These are phyloP conservation scores for Buteo buteo DNA, from an alignment of 2,113 vertebrate genomes.

Conservation along the genomic window DNA sequence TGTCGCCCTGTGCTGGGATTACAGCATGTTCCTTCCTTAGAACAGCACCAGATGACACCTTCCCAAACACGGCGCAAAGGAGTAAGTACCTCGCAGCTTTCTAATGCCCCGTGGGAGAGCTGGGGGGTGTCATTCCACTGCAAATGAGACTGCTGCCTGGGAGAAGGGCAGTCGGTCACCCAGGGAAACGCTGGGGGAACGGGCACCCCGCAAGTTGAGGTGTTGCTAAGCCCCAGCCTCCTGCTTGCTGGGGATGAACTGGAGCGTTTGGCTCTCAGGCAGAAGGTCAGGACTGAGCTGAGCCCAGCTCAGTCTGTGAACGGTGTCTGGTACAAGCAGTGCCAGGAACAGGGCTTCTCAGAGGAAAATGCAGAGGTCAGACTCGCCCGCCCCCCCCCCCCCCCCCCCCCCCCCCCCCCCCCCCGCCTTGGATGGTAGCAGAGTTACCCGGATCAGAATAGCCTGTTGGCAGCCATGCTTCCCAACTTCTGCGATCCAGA, in stretches of 20 bases:
- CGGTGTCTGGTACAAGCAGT: background rate
- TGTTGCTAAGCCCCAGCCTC: background rate
- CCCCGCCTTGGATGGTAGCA: background rate
- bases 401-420: no score
- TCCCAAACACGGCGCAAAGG: background rate
- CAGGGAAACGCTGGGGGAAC: background rate
- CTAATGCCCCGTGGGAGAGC: background rate
- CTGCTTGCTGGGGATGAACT: background rate
- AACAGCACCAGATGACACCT: background rate
- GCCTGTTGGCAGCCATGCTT: background rate
- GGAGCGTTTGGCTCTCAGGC: background rate
- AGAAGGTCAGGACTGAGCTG: background rate
- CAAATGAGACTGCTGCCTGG: no score
- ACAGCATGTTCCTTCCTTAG: background rate
- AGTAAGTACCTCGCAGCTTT: background rate
- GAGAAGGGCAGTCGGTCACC: background rate
- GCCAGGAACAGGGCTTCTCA: background rate
- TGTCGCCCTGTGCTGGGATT: background rate
- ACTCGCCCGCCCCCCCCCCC: no score
- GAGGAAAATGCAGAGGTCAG: background rate
- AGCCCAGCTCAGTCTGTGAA: background rate
- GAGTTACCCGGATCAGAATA: background rate
- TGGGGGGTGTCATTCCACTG: background rate
- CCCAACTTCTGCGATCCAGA: background rate
- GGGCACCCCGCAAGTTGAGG: rapidly evolving